These are phyloP conservation scores for Turnix velox DNA, from an alignment of 2,113 vertebrate species.

Conservation along the genomic window DNA sequence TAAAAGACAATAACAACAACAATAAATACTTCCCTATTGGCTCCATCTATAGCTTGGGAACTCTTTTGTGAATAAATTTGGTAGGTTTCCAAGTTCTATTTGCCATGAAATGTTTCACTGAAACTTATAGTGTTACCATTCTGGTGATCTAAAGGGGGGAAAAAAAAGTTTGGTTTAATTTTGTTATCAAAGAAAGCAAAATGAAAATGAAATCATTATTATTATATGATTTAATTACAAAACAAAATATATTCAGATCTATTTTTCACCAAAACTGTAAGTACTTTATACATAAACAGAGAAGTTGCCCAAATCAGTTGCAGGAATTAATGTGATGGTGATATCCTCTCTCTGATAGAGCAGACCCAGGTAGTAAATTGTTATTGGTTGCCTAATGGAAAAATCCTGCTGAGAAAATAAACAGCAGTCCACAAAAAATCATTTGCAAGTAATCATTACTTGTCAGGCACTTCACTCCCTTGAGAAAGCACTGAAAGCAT, in stretches of 20 bases:
- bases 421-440: slow-evolving; percentile 31
- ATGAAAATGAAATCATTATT: neutral
- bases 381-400: slow-evolving; percentile 25
- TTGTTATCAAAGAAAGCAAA: neutral
- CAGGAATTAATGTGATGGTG: neutral
- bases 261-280: neutral
- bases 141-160: neutral
- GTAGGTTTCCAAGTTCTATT: neutral
- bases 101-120: neutral
- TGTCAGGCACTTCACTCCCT: neutral
- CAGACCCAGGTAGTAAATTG: slow-evolving; percentile 31
- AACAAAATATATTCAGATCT: neutral
- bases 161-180: neutral
- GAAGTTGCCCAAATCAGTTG: neutral
- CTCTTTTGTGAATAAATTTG: neutral
- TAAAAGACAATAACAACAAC: neutral
- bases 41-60: neutral
- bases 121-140: neutral
- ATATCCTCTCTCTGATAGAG: neutral
- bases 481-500: neutral
- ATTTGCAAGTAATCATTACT: slow-evolving; percentile 31
- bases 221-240: neutral
- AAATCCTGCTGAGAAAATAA: slow-evolving; percentile 54
- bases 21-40: neutral
- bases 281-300: neutral